phyloP scores from a whole-genome alignment of 2,113 vertebrate species.

The Gallinago paraguaiae region DNA sequence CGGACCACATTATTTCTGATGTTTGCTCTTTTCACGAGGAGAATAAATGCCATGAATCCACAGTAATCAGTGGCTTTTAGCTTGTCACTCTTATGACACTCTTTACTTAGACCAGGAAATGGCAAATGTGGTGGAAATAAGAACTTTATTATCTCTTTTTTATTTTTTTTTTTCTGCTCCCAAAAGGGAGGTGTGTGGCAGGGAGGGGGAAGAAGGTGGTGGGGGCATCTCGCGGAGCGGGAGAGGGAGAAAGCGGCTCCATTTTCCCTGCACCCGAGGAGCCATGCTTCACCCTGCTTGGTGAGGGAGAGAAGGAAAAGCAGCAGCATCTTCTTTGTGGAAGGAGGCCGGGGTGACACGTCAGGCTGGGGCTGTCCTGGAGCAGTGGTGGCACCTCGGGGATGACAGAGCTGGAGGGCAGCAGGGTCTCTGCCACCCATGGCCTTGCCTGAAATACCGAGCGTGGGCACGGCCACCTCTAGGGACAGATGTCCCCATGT shows the following conservation, averaged over 20 bases:
- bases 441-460: neutral
- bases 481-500: neutral
- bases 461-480: neutral
- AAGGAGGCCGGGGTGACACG: accelerated
- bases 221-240: neutral
- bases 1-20: slow-evolving; percentile 73
- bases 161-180: neutral
- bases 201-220: slow-evolving; percentile 2
- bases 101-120: slow-evolving; percentile 76
- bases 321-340: neutral
- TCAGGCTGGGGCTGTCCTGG: neutral
- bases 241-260: neutral
- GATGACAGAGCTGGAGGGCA: neutral
- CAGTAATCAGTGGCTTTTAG: slow-evolving; percentile 76
- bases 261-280: neutral
- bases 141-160: slow-evolving; percentile 69
- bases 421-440: neutral
- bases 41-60: slow-evolving; percentile 73
- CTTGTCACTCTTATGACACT: slow-evolving; percentile 74
- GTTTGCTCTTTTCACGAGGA: slow-evolving; percentile 73
- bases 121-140: slow-evolving; percentile 76
- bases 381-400: neutral
- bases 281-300: neutral
- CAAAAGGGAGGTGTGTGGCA: slow-evolving; percentile 9
- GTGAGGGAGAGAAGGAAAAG: neutral